Evolutionary conservation across 2,797 vertebrate genomes (phyloP), one percentile per base, ranked within the genome.

Genomic region (Heterohyrax brucei): DNA sequence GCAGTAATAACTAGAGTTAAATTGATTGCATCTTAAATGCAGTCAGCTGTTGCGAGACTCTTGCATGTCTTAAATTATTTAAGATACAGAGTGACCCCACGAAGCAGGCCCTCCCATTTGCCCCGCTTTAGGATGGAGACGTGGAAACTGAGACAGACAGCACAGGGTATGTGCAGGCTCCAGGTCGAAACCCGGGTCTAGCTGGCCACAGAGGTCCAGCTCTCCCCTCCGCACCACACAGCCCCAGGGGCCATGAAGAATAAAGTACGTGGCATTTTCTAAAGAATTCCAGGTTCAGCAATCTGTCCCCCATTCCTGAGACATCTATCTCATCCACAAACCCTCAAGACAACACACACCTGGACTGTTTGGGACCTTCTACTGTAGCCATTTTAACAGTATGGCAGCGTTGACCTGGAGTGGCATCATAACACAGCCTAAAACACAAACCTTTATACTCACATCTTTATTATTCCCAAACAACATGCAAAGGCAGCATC

Each of bases 221-320:
- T 5, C 12, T 66, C 75, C 2, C 0, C 2, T 18, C 18, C 18
- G 8, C 16, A 5, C 28, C 46, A 30, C 14, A 26, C 19, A 22
- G 50, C 50, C 13, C 21, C 3, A 0, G 4, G 13, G 16, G 4
- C n/a, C 64, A 26, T 0, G 21, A 13, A 30, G 30, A 62, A 30
- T 39, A 53, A 9, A 5, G 39, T 14, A 50, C 1, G 3, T 24
- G 1, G 1, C 3, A 13, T 18, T 62, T 82, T 53, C 50, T 10
- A 12, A 46, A 83, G 26, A 88, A 62, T 7, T 21, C 44, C 19
- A 73, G 13, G 1, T 13, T 30, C 70, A 18, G 76, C 26, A 22
- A 30, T 53, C 50, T 50, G 50, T 10, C n/a, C 30, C 70, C 30
- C 46, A 24, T 28, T 30, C 19, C 24, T 59, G 14, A 30, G 48